These are phyloP conservation scores for Psilanteris sp. DNA, from an alignment of 1,140 invertebrate species.

Conservation along the genomic window DNA sequence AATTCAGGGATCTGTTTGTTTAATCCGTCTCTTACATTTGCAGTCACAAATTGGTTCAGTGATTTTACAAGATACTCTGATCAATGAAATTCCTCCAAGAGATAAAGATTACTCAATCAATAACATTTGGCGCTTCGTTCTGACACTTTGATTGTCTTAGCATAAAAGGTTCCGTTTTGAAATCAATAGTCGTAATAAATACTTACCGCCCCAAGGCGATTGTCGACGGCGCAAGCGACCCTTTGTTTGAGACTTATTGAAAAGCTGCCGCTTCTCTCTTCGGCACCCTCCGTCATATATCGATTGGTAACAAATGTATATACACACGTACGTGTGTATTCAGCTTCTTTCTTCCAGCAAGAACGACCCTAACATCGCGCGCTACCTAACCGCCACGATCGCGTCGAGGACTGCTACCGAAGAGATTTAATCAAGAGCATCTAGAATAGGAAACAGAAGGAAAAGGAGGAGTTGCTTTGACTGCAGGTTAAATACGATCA, in stretches of 20 bases:
- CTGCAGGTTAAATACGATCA: too few species aligned
- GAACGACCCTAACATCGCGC: constrained; percentile 38
- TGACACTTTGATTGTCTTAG: constrained; percentile 42
- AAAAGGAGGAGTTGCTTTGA: too few species aligned
- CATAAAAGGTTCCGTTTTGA: constrained; percentile 39
- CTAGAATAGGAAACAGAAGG: too few species aligned
- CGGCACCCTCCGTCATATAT: constrained; percentile 62
- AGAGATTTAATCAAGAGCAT: constrained; percentile 64
- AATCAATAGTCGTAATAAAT: constrained; percentile 64
- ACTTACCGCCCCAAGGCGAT: constrained; percentile 52
- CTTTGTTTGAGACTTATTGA: constrained; percentile 65
- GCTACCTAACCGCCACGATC: constrained; percentile 49
- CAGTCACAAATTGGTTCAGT: too few species aligned
- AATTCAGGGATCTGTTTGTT: too few species aligned
- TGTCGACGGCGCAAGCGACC: constrained; percentile 35
- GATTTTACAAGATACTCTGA: not conserved
- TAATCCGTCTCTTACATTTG: too few species aligned
- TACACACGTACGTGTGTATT: constrained; percentile 35
- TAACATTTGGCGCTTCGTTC: constrained; percentile 1
- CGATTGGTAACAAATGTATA: constrained; percentile 49
- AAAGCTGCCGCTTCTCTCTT: constrained; percentile 59
- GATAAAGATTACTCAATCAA: constrained; percentile 27
- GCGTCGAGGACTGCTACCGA: constrained; percentile 37
- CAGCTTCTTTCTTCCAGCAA: constrained; percentile 51
- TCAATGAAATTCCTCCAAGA: not conserved